Base-by-base conservation (phyloP, 64 coral and sea anemone genomes). In the Porites lutea region DNA sequence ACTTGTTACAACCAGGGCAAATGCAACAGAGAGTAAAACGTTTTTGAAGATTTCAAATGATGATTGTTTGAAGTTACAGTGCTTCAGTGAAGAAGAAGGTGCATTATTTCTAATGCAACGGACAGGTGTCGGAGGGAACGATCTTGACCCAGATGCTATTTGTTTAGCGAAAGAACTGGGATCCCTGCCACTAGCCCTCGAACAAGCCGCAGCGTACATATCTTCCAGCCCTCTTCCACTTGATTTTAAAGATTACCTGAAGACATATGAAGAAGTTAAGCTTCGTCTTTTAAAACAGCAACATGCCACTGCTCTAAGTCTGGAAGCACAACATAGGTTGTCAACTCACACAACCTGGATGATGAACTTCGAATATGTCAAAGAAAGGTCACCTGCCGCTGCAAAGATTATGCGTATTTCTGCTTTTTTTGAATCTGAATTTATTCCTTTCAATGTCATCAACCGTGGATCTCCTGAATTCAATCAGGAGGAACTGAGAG, bases 361-460 rank as follows among this genome's bases (percentile, higher is more conserved):
- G 20, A 86, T 92, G 90, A 92, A 92, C 72, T 73, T 92, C 66
- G 80, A 86, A 65, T 60, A 60, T 43, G 14, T 92, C 4, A 18
- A 27, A 50, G 4, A 76, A 37, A 48, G 77, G 37, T 92, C 78
- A 20, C 90, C 43, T 4, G 90, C 90, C 50, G 90, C 81, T 0
- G 90, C 80, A 12, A 92, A 16, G 4, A 76, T 86, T 54, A 92
- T 92, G 70, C 70, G 61, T 15, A 86, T 92, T 77, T 80, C 90
- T 49, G 71, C 90, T 1, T 92, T 92, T 73, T 44, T 92, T 44
- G 68, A 64, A 65, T 86, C 90, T 16, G 90, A 86, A 1, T 20
- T 43, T n/a, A 48, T 92, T 48, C 90, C 90, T 86, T 8, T 86
- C 45, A 81, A 51, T 6, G 59, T 92, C 60, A 86, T 92, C 20